Conservation (phyloP, 2,113 vertebrate species). For the Cynoglossus semilaevis region DNA sequence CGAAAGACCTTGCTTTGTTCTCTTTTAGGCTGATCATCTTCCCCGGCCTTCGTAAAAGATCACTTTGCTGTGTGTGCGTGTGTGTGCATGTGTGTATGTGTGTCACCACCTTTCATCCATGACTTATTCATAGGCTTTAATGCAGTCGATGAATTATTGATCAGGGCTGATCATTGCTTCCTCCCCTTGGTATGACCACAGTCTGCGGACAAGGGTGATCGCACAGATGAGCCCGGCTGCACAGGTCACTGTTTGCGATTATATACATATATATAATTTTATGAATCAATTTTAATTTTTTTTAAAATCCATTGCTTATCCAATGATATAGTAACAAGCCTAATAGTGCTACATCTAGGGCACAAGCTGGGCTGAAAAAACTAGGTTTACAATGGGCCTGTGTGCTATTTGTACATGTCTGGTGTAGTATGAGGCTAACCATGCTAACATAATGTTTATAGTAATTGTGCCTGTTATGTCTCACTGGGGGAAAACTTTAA, state of each 20-base stretch:
- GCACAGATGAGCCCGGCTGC: slow-evolving; percentile 10
- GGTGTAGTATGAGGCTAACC: too few relatives aligned
- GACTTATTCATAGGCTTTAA: slow-evolving; percentile 74
- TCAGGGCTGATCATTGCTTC: slow-evolving; percentile 63
- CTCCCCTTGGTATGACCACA: slow-evolving; percentile 50
- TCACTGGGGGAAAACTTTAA: too few relatives aligned
- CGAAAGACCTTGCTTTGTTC: slow-evolving; percentile 48
- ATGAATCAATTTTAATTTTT: too few relatives aligned
- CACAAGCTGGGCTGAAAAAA: too few relatives aligned
- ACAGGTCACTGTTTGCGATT: slow-evolving; percentile 10
- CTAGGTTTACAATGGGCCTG: too few relatives aligned
- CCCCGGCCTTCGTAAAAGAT: slow-evolving; percentile 43
- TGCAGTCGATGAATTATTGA: slow-evolving; percentile 75
- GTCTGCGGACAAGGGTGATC: slow-evolving; percentile 37
- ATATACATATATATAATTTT: too few relatives aligned
- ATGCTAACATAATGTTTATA: too few relatives aligned
- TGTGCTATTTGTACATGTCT: too few relatives aligned
- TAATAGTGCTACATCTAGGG: too few relatives aligned
- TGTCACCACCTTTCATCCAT: slow-evolving; percentile 47
- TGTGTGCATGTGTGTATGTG: slow-evolving; percentile 23
- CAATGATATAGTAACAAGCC: too few relatives aligned
- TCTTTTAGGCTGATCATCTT: slow-evolving; percentile 45
- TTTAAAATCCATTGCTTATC: too few relatives aligned
- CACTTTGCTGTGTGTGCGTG: slow-evolving; percentile 32
- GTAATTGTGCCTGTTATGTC: too few relatives aligned